These are phyloP conservation scores for Delphinapterus leucas DNA, from an alignment of 2,113 vertebrate genomes.

Conservation along the genomic window DNA sequence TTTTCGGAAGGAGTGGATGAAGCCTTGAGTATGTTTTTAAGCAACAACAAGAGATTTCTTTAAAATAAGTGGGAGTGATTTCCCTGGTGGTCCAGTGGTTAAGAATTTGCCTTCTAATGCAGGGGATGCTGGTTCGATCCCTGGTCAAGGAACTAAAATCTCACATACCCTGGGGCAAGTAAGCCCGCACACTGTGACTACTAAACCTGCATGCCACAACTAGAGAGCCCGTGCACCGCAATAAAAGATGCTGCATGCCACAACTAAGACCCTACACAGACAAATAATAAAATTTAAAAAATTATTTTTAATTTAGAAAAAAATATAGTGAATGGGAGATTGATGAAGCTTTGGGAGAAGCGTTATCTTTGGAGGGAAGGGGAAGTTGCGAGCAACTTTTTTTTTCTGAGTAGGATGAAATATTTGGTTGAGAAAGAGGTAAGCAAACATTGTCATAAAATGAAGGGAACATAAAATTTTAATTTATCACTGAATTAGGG, in stretches of 20 bases:
- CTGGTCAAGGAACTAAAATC: background rate
- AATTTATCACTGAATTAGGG: background rate
- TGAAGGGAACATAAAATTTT: background rate
- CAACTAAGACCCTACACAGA: background rate
- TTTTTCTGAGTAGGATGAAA: background rate
- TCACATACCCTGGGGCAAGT: background rate
- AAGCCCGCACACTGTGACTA: rapidly evolving
- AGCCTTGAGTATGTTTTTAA: background rate
- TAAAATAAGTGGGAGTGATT: background rate
- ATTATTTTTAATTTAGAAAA: too few relatives aligned
- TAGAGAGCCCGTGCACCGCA: background rate
- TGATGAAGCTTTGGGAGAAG: background rate
- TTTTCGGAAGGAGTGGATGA: background rate
- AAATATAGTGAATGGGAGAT: background rate
- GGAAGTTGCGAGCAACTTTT: background rate
- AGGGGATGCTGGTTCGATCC: background rate
- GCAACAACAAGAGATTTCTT: background rate
- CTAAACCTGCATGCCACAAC: background rate
- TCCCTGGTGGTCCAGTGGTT: background rate
- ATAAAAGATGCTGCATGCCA: background rate
- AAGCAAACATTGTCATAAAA: background rate
- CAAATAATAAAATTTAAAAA: too few relatives aligned
- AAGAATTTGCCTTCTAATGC: background rate
- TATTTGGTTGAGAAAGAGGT: background rate
- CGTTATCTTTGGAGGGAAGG: background rate